Evolutionary conservation across 2,888 invertebrate species (phyloP).

Genomic region (Conomelus anceps): DNA sequence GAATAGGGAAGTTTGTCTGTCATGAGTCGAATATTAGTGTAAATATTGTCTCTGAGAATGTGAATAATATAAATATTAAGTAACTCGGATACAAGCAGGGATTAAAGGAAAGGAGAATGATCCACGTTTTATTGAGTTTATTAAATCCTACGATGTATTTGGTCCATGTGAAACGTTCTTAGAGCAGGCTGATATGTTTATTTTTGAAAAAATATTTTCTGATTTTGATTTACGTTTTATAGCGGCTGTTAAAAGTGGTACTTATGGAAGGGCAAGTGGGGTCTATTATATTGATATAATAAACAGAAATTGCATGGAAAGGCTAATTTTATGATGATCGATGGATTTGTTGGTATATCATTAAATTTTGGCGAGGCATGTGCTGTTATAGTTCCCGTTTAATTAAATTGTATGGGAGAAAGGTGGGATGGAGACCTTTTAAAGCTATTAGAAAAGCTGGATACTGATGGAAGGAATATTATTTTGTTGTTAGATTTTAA

Average conservation of each 20-base stretch:
- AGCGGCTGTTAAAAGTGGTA: background rate
- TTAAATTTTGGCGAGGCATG: background rate
- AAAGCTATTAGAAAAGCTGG: background rate
- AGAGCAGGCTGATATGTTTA: background rate
- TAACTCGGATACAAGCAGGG: background rate
- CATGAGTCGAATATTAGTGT: background rate
- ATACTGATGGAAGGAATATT: background rate
- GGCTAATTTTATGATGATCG: background rate
- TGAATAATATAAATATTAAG: background rate
- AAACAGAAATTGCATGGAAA: background rate
- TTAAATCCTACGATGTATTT: background rate
- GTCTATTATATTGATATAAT: background rate
- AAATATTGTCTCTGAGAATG: background rate
- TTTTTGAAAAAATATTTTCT: background rate
- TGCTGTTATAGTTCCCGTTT: conserved; percentile 47
- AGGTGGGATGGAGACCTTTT: background rate
- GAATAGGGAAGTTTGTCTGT: too few species aligned
- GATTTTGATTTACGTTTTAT: background rate
- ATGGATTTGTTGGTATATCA: background rate
- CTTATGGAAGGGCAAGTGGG: background rate
- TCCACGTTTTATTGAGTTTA: background rate
- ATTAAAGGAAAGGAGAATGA: background rate
- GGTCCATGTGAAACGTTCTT: background rate
- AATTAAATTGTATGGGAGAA: background rate
- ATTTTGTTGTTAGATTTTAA: background rate